Conservation (phyloP, 1,140 invertebrate species). For the Drosophila pruinosa region DNA sequence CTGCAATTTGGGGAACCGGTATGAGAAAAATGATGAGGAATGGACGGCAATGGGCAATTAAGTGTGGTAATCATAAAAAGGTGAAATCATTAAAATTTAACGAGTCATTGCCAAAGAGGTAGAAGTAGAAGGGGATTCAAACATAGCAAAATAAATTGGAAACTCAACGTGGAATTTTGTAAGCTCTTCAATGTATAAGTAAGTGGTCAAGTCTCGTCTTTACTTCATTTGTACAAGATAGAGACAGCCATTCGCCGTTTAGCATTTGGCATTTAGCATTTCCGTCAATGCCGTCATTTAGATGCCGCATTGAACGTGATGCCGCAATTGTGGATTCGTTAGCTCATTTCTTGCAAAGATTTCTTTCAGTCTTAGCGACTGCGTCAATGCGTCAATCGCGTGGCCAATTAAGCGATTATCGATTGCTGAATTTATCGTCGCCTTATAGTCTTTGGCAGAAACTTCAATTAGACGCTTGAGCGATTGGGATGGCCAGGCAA, state of each 20-base stretch:
- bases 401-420: conserved; percentile 59
- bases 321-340: conserved; percentile 21
- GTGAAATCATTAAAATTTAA: conserved; percentile 25
- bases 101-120: conserved; percentile 3
- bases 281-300: conserved; percentile 10
- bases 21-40: conserved; percentile 6
- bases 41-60: conserved; percentile 28
- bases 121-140: background rate
- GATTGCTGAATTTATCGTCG: conserved; percentile 20
- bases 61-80: conserved; percentile 28
- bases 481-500: conserved; percentile 1
- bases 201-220: background rate
- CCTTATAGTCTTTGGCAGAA: conserved; percentile 2
- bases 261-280: conserved; percentile 1
- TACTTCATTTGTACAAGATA: background rate
- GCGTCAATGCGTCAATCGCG: conserved; percentile 22
- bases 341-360: conserved; percentile 10
- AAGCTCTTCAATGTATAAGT: background rate
- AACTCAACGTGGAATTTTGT: background rate
- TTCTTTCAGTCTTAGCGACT: background rate
- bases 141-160: background rate
- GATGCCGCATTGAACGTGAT: conserved; percentile 2
- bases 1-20: background rate
- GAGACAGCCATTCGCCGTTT: background rate
- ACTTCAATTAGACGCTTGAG: conserved; percentile 51